phyloP scores from a whole-genome alignment of 2,888 invertebrate genomes.

The Ceramica pisi region DNA sequence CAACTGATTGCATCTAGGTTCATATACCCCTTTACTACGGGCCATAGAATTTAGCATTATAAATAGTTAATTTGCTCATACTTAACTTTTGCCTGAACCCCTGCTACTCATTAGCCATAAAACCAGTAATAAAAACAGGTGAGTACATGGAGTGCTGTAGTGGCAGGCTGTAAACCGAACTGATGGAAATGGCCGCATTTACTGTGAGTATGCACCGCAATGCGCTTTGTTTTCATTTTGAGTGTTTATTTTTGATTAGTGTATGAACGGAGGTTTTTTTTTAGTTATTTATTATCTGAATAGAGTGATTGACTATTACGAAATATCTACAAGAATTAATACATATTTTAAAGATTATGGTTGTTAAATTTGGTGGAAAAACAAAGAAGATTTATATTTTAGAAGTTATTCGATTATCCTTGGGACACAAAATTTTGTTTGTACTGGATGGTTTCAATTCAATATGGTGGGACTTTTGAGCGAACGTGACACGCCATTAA shows the following conservation, averaged over 20 bases:
- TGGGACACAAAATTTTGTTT: too few relatives aligned
- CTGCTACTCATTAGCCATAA: constrained; percentile 28
- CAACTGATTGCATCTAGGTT: background rate
- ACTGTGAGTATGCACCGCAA: constrained; percentile 35
- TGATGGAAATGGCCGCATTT: constrained; percentile 33
- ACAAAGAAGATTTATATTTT: too few relatives aligned
- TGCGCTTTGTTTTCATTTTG: constrained; percentile 29
- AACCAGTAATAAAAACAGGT: constrained; percentile 27
- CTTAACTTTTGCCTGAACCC: background rate
- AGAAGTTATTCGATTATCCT: too few relatives aligned
- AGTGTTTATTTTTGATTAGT: background rate
- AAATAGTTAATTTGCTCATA: constrained; percentile 14
- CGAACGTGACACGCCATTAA: too few relatives aligned
- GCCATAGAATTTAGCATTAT: background rate
- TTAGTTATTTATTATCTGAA: too few relatives aligned
- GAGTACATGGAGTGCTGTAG: constrained; percentile 33
- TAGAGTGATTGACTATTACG: too few relatives aligned
- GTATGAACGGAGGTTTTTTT: too few relatives aligned
- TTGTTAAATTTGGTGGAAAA: too few relatives aligned
- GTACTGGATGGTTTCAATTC: too few relatives aligned
- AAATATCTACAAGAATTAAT: too few relatives aligned
- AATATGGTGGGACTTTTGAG: too few relatives aligned
- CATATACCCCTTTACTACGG: background rate
- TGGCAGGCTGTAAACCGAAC: constrained; percentile 32
- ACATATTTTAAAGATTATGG: too few relatives aligned